These are phyloP conservation scores for Clunio marinus DNA, from an alignment of 2,888 invertebrate species.

Conservation along the genomic window DNA sequence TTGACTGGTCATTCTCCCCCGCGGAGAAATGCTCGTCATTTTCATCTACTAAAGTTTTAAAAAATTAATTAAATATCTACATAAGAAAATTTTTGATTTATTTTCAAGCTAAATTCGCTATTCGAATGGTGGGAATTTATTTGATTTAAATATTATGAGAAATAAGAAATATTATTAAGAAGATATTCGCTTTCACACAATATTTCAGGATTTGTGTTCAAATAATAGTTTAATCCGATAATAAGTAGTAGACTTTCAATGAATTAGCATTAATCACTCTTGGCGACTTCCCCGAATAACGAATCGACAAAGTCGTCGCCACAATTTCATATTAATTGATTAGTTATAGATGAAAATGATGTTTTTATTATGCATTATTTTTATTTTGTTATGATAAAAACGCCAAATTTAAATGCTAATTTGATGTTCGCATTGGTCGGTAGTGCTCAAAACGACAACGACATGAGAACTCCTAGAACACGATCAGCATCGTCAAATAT, in stretches of 20 bases:
- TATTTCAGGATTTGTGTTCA: constrained; percentile 30
- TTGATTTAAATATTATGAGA: too few species aligned
- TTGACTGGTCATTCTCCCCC: neutral
- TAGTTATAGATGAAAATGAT: constrained; percentile 36
- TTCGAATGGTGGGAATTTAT: too few species aligned
- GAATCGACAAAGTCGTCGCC: constrained; percentile 12
- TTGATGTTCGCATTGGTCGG: constrained; percentile 10
- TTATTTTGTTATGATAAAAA: constrained; percentile 36
- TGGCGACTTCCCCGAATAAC: neutral
- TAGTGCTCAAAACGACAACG: constrained; percentile 4
- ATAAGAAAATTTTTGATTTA: too few species aligned
- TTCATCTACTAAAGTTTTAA: neutral
- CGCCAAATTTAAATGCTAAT: constrained; percentile 37
- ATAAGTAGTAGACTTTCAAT: constrained; percentile 9
- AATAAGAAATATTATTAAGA: too few species aligned
- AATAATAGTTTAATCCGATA: constrained; percentile 25
- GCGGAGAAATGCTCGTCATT: neutral
- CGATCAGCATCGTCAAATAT: constrained; percentile 2
- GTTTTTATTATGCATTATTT: constrained; percentile 35
- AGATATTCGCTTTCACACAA: constrained; percentile 21
- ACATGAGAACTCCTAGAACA: constrained; percentile 31
- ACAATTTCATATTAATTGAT: constrained; percentile 34
- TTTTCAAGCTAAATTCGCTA: too few species aligned
- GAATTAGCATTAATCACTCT: constrained; percentile 36
- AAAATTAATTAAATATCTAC: too few species aligned